These are phyloP conservation scores for Scaptomyza hsui DNA, from an alignment of 1,140 invertebrate species.

Conservation along the genomic window DNA sequence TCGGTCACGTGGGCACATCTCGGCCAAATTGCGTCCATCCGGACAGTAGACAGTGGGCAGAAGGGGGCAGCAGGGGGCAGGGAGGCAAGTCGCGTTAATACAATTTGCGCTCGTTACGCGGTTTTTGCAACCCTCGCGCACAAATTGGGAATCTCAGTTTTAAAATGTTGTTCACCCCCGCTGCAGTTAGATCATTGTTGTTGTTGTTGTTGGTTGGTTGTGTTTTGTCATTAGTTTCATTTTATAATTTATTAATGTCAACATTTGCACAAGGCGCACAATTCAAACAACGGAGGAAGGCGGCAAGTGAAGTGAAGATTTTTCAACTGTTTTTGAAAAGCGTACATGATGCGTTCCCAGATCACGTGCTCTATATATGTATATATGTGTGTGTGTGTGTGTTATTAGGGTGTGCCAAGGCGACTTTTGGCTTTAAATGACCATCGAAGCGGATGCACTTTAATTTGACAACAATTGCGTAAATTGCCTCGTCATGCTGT, in stretches of 20 bases:
- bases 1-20: slow-evolving; percentile 6
- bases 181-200: slow-evolving; percentile 3
- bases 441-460: slow-evolving; percentile 83
- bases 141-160: slow-evolving; percentile 33
- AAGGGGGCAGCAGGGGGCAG: background rate
- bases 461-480: slow-evolving; percentile 83
- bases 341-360: slow-evolving; percentile 70
- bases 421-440: slow-evolving; percentile 72
- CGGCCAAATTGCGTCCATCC: slow-evolving; percentile 23
- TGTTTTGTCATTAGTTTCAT: slow-evolving; percentile 84
- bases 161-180: slow-evolving; percentile 40
- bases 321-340: slow-evolving; percentile 79
- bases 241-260: slow-evolving; percentile 83
- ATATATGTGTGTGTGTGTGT: background rate
- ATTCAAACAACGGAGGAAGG: slow-evolving; percentile 18
- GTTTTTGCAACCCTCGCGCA: slow-evolving; percentile 54
- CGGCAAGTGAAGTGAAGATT: slow-evolving; percentile 43
- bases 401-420: slow-evolving; percentile 21
- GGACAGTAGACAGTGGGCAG: slow-evolving; percentile 10
- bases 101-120: slow-evolving; percentile 81
- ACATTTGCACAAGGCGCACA: slow-evolving; percentile 54
- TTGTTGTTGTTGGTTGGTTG: slow-evolving; percentile 25
- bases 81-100: slow-evolving; percentile 13
- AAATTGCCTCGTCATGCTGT: slow-evolving; percentile 80
- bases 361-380: slow-evolving; percentile 32